A percentile compares a stretch with the other conserved stretches of the same genome.
Conservation (phyloP, 2,797 vertebrate species). For the Tenualosa ilisha region DNA sequence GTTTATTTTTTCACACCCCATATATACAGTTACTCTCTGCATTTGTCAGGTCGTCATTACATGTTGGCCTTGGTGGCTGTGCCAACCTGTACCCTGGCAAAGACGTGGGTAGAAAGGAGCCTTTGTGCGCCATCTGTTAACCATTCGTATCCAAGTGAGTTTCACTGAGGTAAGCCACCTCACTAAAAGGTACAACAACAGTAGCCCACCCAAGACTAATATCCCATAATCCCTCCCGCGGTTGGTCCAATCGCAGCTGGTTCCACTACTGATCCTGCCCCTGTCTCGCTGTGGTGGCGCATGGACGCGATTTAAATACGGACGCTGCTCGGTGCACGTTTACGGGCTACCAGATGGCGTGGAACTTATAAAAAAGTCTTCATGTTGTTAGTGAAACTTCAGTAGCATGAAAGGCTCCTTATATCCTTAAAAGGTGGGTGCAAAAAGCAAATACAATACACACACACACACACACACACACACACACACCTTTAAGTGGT, state of each 20-base stretch:
- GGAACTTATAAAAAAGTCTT: slow-evolving; percentile 12
- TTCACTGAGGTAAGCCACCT: slow-evolving; percentile 72
- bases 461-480: slow-evolving; percentile 36
- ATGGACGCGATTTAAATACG: slow-evolving; percentile 33
- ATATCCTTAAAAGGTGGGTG: slow-evolving; percentile 2
- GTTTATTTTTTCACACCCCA: slow-evolving; percentile 22
- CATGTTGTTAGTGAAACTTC: slow-evolving; percentile 16
- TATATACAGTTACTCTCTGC: slow-evolving; percentile 19
- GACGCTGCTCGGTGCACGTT: slow-evolving; percentile 25
- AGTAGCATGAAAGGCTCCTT: slow-evolving; percentile 19
- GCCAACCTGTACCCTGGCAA: slow-evolving; percentile 31
- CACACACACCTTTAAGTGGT: neutral
- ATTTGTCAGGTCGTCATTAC: slow-evolving; percentile 6
- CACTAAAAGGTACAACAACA: slow-evolving; percentile 67
- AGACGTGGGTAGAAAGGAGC: slow-evolving; percentile 14
- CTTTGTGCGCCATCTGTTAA: slow-evolving; percentile 67
- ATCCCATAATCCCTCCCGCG: slow-evolving; percentile 37
- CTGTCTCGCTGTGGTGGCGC: slow-evolving; percentile 39
- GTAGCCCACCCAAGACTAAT: slow-evolving; percentile 69
- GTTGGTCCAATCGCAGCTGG: slow-evolving; percentile 39
- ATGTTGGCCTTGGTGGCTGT: slow-evolving; percentile 17
- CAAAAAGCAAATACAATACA: slow-evolving; percentile 26
- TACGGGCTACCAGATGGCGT: slow-evolving; percentile 37
- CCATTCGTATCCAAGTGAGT: slow-evolving; percentile 69
- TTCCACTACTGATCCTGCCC: slow-evolving; percentile 26